Base-by-base conservation (phyloP, 2,888 invertebrate genomes). In the Melikaiella ostensackeni region DNA sequence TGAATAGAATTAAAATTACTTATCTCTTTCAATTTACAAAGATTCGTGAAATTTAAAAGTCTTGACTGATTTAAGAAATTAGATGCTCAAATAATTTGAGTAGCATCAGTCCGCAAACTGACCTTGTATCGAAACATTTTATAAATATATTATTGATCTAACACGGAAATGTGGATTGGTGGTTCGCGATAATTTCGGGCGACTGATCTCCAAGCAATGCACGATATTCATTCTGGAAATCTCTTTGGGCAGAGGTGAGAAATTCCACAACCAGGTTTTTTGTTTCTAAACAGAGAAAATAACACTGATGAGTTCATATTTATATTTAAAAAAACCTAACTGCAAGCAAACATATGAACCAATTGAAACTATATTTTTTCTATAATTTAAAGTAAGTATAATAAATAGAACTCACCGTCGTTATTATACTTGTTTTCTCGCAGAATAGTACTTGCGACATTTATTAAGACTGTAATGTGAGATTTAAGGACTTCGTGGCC, bases 161-260 rank as follows among this genome's bases (percentile, higher is more conserved):
- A 59, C 59, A 27, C 16, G 46, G 30, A 75, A 90, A 87, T 42
- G 89, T 76, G 42, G 86, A 85, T 76, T 90, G 88, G 74, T 91
- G 80, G 70, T 85, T 87, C 35, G 89, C 86, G 38, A 90, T 88
- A 27, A 91, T 89, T 79, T 92, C 92, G 55, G 90, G 89, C 46
- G 92, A 90, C 57, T 93, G 84, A 63, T 92, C 88, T 61, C 90
- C 87, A 62, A 92, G 92, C 13, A 93, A 91, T 16, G 88, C 88
- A 75, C 91, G 92, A 86, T 94, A 94, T 83, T 94, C 93, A 50
- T 93, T 92, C 0, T 93, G 90, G 86, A 94, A 95, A 85, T 94
- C 93, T 79, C 92, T 91, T 78, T 93, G 93, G 19, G 93, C 91
- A 42, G 92, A 92, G 87, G 92, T 93, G 64, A 95, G 86, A 76